A percentile compares a stretch with the other conserved stretches of the same genome.
These are phyloP conservation scores for Pagrus major DNA, from an alignment of 2,113 vertebrate species.

Conservation along the genomic window DNA sequence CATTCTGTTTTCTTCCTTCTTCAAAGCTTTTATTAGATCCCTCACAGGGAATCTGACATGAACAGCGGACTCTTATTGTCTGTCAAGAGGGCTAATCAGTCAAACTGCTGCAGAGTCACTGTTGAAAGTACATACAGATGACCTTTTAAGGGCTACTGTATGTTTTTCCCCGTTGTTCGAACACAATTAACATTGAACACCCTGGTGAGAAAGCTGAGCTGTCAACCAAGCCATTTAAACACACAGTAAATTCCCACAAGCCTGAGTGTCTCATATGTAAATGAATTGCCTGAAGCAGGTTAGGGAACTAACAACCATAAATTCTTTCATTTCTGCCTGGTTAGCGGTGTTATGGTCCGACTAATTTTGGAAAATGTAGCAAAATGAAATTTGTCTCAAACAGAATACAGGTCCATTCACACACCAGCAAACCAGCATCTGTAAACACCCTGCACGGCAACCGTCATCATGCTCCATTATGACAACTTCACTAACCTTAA, in stretches of 20 bases:
- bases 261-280: not conserved
- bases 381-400: not conserved
- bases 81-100: not conserved
- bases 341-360: not conserved
- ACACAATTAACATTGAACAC: not conserved
- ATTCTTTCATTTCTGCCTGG: not conserved
- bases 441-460: not conserved
- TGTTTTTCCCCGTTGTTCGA: fast-evolving
- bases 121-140: not conserved
- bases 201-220: not conserved
- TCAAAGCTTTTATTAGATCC: not conserved
- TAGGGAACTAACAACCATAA: not conserved
- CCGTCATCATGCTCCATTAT: not conserved
- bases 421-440: not conserved
- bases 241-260: not conserved
- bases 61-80: not conserved
- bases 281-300: not conserved
- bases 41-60: not conserved
- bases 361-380: not conserved
- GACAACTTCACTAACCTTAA: not conserved
- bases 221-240: not conserved
- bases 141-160: not conserved
- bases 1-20: not conserved
- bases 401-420: not conserved
- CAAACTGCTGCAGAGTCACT: not conserved